Percentiles rank a stretch among this genome's conserved stretches.
Conservation (phyloP, 2,113 vertebrate genomes). For the Centrocercus urophasianus region DNA sequence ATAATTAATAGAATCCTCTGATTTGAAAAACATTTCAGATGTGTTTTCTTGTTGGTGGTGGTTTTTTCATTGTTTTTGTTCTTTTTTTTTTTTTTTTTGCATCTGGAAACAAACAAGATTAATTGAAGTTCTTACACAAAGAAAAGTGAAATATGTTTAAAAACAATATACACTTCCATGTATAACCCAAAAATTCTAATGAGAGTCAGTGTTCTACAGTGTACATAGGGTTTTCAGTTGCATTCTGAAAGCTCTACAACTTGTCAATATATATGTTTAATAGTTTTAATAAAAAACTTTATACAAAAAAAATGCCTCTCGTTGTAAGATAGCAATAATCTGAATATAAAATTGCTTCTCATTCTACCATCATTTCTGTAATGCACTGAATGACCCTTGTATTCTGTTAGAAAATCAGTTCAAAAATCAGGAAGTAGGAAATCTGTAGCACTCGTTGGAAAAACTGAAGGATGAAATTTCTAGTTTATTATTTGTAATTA, state of each 20-base stretch:
- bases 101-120: not conserved
- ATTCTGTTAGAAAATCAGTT: not conserved
- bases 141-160: not conserved
- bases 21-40: not conserved
- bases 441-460: not conserved
- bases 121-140: not conserved
- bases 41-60: not conserved
- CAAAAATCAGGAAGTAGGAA: not conserved
- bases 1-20: not conserved
- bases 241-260: not conserved
- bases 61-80: too few relatives aligned
- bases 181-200: not conserved
- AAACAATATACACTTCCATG: not conserved
- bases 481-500: not conserved
- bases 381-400: not conserved
- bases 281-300: not conserved
- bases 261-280: not conserved
- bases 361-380: not conserved
- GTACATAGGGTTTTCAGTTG: not conserved
- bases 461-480: not conserved
- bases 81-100: not conserved
- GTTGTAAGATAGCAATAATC: not conserved
- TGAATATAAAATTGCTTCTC: not conserved
- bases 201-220: not conserved
- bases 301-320: not conserved